Evolutionary conservation across 2,888 invertebrate species (phyloP), one percentile per base, ranked within the genome.

Genomic region (Trissolcus brochymenae): DNA sequence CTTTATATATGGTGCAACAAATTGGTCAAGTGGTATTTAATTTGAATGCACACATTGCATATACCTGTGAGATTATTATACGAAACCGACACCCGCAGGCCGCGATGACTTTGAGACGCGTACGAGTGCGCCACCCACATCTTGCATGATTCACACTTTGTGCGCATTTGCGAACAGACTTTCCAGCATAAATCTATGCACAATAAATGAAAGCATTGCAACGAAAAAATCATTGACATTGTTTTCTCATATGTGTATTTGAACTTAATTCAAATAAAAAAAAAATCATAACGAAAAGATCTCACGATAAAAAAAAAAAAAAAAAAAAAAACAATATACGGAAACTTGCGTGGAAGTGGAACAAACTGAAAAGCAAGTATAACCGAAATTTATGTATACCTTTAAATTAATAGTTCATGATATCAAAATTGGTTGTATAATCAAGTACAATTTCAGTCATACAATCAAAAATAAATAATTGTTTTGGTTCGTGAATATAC

Each of bases 1-100:
- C 70, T 71, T 78, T 76, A 76, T 78, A 73, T 70, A 73, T 74
- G 76, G 79, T 81, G 82, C 80, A 81, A 82, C 83, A 82, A 85
- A 84, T 85, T 81, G 85, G 83, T 85, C 84, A 82, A 84, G 84
- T 83, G 84, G 82, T 81, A 84, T 84, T 85, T 84, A 82, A 82
- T 85, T 85, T 83, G 80, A 85, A 80, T 79, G 77, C 81, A 68
- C 67, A 60, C 74, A 46, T 49, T 11, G 51, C 53, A 11, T 50
- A 29, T 62, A 68, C 55, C 60, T 66, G 59, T 57, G 54, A 70
- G 64, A 67, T 68, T 75, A 75, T 68, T 74, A 59, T 68, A 54
- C 66, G 74, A 74, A 66, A 77, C 68, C 72, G 73, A 73, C 56
- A 77, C 40, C 78, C 74, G 60, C 61, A 64, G 78, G 78, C 73